A percentile compares a stretch with the other conserved stretches of the same genome.
These are phyloP conservation scores for Poeciliopsis turrubarensis DNA, from an alignment of 2,113 vertebrate species.

Conservation along the genomic window DNA sequence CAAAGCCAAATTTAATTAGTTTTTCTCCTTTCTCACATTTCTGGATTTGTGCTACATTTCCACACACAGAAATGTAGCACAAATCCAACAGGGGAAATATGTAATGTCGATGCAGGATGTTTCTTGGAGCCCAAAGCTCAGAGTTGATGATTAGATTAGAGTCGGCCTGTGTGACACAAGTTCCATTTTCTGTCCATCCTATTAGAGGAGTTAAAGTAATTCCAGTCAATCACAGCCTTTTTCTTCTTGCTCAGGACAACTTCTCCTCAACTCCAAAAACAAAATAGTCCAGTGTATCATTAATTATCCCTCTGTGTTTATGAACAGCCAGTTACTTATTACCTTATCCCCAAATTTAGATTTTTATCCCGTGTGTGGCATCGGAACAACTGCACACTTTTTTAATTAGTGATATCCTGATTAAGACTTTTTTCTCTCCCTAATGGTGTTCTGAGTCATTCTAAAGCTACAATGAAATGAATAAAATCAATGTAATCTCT, in stretches of 20 bases:
- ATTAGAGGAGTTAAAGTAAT: slow-evolving; percentile 55
- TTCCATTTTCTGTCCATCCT: slow-evolving; percentile 49
- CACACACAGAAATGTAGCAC: background rate
- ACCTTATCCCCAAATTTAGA: background rate
- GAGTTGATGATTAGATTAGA: slow-evolving; percentile 48
- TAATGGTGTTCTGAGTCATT: background rate
- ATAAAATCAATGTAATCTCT: too few relatives aligned
- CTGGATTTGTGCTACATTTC: background rate
- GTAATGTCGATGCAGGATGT: slow-evolving; percentile 25
- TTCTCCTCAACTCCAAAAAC: slow-evolving; percentile 20
- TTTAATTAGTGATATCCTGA: background rate
- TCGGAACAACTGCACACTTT: background rate
- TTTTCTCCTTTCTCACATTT: slow-evolving; percentile 24
- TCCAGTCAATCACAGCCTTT: slow-evolving; percentile 26
- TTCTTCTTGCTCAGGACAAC: slow-evolving; percentile 27
- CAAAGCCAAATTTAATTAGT: slow-evolving; percentile 29
- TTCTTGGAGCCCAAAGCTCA: slow-evolving; percentile 1
- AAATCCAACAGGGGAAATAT: slow-evolving; percentile 11
- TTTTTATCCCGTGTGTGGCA: background rate
- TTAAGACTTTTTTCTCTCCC: background rate
- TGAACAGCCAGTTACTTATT: background rate
- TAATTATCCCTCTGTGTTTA: background rate
- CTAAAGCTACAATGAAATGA: too few relatives aligned
- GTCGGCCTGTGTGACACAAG: slow-evolving; percentile 33
- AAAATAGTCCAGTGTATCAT: slow-evolving; percentile 13